Conservation (phyloP, 35 echinoderm and acorn worm species). For the Diadema setosum region DNA sequence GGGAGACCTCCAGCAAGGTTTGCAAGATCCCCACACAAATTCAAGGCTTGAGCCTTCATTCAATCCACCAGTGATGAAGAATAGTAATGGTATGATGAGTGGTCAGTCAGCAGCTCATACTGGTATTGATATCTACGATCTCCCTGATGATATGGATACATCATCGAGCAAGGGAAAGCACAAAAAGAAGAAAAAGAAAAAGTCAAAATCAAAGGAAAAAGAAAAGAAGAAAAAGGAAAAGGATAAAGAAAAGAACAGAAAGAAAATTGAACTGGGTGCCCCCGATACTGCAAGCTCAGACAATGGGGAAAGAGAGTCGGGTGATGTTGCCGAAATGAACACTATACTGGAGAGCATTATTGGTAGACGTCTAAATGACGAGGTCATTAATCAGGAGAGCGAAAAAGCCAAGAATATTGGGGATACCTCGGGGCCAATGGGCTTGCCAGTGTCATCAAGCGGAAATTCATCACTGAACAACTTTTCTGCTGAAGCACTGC, state of each 20-base stretch:
- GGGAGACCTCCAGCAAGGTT: not conserved
- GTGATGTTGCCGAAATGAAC: not conserved
- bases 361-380: not conserved
- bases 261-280: not conserved
- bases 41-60: not conserved
- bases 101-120: not conserved
- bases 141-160: conserved; percentile 31
- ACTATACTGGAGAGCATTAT: not conserved
- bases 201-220: conserved; percentile 33
- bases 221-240: conserved; percentile 40
- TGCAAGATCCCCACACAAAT: not conserved
- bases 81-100: not conserved
- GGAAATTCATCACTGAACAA: not conserved
- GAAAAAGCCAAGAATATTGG: not conserved
- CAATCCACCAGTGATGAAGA: not conserved
- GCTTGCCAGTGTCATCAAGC: not conserved
- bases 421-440: not conserved
- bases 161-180: conserved; percentile 1
- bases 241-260: conserved; percentile 28
- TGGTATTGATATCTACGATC: not conserved
- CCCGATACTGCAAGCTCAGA: not conserved
- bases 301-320: not conserved
- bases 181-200: conserved; percentile 61
- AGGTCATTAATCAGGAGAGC: not conserved
- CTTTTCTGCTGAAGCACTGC: not conserved